Evolutionary conservation across 2,113 vertebrate genomes (phyloP), one percentile per base, ranked within the genome.

Genomic region (Megatriorchis doriae): DNA sequence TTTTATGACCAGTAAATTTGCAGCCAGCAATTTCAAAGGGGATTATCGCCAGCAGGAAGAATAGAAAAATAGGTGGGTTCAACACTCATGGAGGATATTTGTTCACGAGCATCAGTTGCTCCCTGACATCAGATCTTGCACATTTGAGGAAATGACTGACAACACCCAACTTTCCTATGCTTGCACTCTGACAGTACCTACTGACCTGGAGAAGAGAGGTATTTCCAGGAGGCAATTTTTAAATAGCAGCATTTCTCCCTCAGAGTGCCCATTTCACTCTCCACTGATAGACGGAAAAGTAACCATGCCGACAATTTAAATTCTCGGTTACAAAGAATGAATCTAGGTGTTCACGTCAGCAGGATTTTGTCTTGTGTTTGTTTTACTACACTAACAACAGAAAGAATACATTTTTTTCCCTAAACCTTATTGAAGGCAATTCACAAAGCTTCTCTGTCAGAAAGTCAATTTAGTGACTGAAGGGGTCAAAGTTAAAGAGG

Each of bases 361-460:
- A 82, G 45, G 29, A 56, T 81, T 88, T 94, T 56, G 59, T 47
- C n/a, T 56, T 48, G 14, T 47, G 31, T 84, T 47, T 84, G 4
- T 66, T 77, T 52, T 62, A 50, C 67, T 62, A 32, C 5, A 32
- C 15, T 40, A 63, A 55, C 10, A 62, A 40, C 6, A 67, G 27
- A 66, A 61, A 61, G 5, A 38, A 13, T 13, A 45, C 3, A 53
- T 12, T 11, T 36, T 56, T 63, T 47, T 29, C 3, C 11, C 31
- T 29, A 78, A 81, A n/a, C 3, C 1, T 84, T 50, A 42, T 0
- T 36, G 32, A 86, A 83, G 10, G 17, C 0, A 11, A 16, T 29
- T 88, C 38, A 73, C 53, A 91, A 83, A 95, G 22, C 9, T 56
- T 22, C 20, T 38, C 47, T 86, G 18, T 58, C 63, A 74, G 55